Evolutionary conservation across 2,797 vertebrate species (phyloP).

Genomic region (Poeciliopsis gracilis): DNA sequence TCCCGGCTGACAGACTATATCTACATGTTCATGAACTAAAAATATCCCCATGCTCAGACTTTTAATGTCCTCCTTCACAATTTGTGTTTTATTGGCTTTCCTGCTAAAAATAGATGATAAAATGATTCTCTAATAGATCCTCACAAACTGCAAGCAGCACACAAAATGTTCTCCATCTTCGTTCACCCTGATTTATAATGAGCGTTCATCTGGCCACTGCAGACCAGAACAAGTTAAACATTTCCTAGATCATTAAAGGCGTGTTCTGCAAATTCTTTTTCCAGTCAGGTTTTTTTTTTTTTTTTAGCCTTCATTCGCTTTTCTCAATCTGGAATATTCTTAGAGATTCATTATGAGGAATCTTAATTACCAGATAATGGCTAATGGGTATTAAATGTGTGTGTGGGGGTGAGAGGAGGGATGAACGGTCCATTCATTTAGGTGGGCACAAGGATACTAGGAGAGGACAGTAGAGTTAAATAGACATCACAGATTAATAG

Average conservation of each 20-base stretch:
- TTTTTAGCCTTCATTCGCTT: slow-evolving; percentile 45
- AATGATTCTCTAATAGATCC: slow-evolving; percentile 86
- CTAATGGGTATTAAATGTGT: slow-evolving; percentile 98
- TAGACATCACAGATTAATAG: slow-evolving; percentile 97
- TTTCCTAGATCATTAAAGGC: slow-evolving; percentile 99
- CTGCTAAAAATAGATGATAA: slow-evolving; percentile 98
- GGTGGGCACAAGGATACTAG: slow-evolving; percentile 64
- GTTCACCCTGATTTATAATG: slow-evolving; percentile 90
- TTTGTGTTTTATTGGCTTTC: slow-evolving; percentile 94
- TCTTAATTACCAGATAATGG: slow-evolving; percentile 99
- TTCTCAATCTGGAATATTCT: slow-evolving; percentile 89
- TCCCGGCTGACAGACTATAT: slow-evolving; percentile 64
- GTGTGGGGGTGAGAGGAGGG: slow-evolving; percentile 81
- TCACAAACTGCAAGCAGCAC: slow-evolving; percentile 89
- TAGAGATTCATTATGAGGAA: slow-evolving; percentile 96
- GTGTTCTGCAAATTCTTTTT: slow-evolving; percentile 92
- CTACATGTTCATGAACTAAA: slow-evolving; percentile 75
- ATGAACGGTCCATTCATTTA: slow-evolving; percentile 99
- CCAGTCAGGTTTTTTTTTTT: slow-evolving; percentile 57
- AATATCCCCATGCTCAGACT: slow-evolving; percentile 34
- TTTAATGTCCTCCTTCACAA: slow-evolving; percentile 57
- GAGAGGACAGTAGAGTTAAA: slow-evolving; percentile 85
- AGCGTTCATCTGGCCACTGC: slow-evolving; percentile 90
- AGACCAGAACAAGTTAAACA: slow-evolving; percentile 97
- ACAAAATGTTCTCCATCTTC: slow-evolving; percentile 65